Conservation (phyloP, 2,888 invertebrate species). For the Drosophila rellima region DNA sequence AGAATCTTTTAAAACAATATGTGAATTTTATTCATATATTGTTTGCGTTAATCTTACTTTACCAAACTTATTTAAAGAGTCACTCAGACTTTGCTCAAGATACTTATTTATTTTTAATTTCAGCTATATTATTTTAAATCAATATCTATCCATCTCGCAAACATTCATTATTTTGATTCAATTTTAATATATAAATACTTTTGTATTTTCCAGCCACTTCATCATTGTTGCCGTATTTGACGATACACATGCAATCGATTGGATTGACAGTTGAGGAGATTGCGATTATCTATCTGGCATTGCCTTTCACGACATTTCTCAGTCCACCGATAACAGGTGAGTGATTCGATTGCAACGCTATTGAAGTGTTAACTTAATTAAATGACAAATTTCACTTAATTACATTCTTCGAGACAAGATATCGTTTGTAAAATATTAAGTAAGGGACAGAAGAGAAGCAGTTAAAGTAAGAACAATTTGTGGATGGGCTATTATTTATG, state of each 20-base stretch:
- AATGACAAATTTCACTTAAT: constrained; percentile 30
- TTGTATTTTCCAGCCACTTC: constrained; percentile 89
- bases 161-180: background rate
- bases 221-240: constrained; percentile 93
- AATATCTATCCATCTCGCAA: background rate
- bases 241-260: constrained; percentile 95
- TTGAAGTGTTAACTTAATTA: constrained; percentile 43
- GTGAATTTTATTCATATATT: too few relatives aligned
- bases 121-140: background rate
- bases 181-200: background rate
- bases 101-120: background rate
- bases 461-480: background rate
- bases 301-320: constrained; percentile 94
- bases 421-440: background rate
- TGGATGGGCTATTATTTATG: background rate
- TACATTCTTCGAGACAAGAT: constrained; percentile 5
- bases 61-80: too few relatives aligned
- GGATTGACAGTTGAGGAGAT: constrained; percentile 95
- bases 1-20: background rate
- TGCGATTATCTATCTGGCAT: constrained; percentile 93
- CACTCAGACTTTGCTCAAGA: too few relatives aligned
- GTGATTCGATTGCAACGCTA: constrained; percentile 37
- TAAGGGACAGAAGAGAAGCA: background rate
- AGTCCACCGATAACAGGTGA: constrained; percentile 93
- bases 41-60: too few relatives aligned